Percentiles rank a stretch among this genome's conserved stretches.
Conservation (phyloP, 2,888 invertebrate species). For the Dolomedes plantarius region DNA sequence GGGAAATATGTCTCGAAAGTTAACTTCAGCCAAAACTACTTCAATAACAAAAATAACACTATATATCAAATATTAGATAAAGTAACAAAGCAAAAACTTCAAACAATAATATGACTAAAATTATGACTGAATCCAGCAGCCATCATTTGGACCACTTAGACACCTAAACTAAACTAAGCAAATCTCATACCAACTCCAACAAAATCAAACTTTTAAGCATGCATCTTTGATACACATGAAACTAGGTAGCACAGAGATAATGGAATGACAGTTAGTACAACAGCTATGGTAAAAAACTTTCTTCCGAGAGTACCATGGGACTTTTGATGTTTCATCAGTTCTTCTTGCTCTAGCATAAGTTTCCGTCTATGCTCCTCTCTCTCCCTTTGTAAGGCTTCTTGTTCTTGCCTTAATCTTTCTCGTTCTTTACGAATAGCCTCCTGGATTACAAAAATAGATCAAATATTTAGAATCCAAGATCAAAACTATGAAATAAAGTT, state of each 20-base stretch:
- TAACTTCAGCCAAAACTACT: neutral
- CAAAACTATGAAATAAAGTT: too few relatives aligned
- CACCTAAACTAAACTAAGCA: neutral
- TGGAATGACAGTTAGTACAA: slow-evolving; percentile 65
- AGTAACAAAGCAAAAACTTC: neutral
- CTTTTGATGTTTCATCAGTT: slow-evolving; percentile 43
- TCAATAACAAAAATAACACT: neutral
- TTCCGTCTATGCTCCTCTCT: slow-evolving; percentile 65
- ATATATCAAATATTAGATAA: neutral
- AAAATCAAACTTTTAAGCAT: slow-evolving; percentile 22
- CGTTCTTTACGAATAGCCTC: slow-evolving; percentile 72
- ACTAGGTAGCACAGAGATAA: slow-evolving; percentile 52
- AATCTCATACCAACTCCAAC: neutral
- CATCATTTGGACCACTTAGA: slow-evolving; percentile 1
- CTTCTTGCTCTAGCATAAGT: slow-evolving; percentile 53
- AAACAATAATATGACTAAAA: neutral
- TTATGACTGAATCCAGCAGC: slow-evolving; percentile 59
- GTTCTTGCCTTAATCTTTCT: slow-evolving; percentile 72
- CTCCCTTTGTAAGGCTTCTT: slow-evolving; percentile 70
- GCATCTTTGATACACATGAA: slow-evolving; percentile 31
- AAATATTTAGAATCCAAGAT: too few relatives aligned
- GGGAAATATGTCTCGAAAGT: too few relatives aligned
- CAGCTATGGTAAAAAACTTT: slow-evolving; percentile 29
- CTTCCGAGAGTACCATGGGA: slow-evolving; percentile 60
- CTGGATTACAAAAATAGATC: slow-evolving; percentile 6